Conservation (phyloP, 2,888 invertebrate genomes). For the Metopia argyrocephala region DNA sequence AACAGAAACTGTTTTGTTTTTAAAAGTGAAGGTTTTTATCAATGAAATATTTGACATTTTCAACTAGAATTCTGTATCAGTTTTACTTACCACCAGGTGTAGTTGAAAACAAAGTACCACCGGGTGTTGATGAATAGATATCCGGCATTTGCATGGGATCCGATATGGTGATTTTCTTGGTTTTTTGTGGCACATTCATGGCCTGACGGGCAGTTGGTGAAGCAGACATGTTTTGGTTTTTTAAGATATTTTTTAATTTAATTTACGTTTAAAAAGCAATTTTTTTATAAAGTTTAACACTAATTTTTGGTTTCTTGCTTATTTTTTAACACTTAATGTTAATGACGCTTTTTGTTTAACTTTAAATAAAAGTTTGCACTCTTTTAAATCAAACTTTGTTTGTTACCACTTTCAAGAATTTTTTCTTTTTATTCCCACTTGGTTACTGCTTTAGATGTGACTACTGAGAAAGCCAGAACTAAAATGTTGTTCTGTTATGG, state of each 20-base stretch:
- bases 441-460: constrained; percentile 27
- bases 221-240: constrained; percentile 91
- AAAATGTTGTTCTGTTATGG: constrained; percentile 59
- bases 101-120: constrained; percentile 95
- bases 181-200: constrained; percentile 84
- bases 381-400: constrained; percentile 1
- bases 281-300: too few relatives aligned
- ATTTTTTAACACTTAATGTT: too few relatives aligned
- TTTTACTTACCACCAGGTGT: constrained; percentile 94
- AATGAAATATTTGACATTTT: too few relatives aligned
- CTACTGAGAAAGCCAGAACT: constrained; percentile 59
- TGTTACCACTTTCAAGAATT: not conserved
- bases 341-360: too few relatives aligned
- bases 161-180: constrained; percentile 87
- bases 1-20: too few relatives aligned
- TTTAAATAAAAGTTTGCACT: not conserved
- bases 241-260: constrained; percentile 67
- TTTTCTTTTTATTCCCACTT: not conserved
- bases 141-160: constrained; percentile 92
- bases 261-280: not conserved
- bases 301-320: too few relatives aligned
- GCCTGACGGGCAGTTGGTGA: constrained; percentile 89
- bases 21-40: too few relatives aligned
- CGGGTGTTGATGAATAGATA: constrained; percentile 95
- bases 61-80: not conserved